Percentiles rank a stretch among this genome's conserved stretches.
phyloP scores from a whole-genome alignment of 2,113 vertebrate genomes.

The Glaucomys volans region DNA sequence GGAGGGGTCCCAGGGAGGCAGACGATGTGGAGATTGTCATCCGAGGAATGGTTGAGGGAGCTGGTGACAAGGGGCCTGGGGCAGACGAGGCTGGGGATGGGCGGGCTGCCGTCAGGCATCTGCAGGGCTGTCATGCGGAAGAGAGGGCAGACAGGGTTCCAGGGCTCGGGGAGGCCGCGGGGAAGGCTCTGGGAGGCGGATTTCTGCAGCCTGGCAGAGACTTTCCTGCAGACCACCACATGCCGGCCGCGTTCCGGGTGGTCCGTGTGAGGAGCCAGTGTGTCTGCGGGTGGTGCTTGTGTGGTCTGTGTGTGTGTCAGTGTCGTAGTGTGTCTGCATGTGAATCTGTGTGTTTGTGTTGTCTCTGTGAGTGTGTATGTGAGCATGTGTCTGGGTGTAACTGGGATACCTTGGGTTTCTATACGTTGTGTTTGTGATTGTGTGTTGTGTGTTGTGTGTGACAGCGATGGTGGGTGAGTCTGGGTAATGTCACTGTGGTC shows the following conservation, averaged over 20 bases:
- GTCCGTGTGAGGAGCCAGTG: not conserved
- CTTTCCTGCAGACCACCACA: not conserved
- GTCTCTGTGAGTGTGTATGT: not conserved
- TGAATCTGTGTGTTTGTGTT: not conserved
- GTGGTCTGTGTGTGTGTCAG: not conserved
- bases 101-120: constrained; percentile 49
- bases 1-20: constrained; percentile 5
- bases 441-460: not conserved
- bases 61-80: constrained; percentile 67
- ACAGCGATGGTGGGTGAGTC: not conserved
- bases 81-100: constrained; percentile 54
- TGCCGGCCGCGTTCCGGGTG: not conserved
- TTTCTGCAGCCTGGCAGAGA: not conserved
- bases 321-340: not conserved
- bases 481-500: not conserved
- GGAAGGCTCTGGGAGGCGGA: constrained; percentile 13
- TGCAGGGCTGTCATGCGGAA: constrained; percentile 69
- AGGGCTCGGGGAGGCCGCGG: not conserved
- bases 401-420: not conserved
- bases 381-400: not conserved
- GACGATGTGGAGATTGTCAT: constrained; percentile 26
- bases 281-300: not conserved
- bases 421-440: not conserved
- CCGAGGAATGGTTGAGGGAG: constrained; percentile 56
- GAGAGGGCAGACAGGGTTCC: constrained; percentile 62